Conservation (phyloP, 1,140 invertebrate species). For the Teleogryllus occipitalis region DNA sequence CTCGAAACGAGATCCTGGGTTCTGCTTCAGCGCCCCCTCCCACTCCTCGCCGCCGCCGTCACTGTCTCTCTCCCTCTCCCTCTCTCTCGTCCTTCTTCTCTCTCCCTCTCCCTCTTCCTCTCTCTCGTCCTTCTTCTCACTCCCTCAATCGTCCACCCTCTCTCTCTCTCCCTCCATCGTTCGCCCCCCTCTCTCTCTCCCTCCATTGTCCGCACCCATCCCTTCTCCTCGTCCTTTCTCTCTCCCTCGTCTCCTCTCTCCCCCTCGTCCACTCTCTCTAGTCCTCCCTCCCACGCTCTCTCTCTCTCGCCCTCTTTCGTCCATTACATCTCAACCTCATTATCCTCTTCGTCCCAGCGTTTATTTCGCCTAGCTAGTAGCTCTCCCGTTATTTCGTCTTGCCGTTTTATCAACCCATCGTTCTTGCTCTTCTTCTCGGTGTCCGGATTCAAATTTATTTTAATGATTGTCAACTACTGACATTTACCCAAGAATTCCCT, state of each 20-base stretch:
- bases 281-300: neutral
- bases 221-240: neutral
- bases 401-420: too few relatives aligned
- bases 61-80: neutral
- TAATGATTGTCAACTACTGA: too few relatives aligned
- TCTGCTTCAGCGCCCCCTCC: too few relatives aligned
- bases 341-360: neutral
- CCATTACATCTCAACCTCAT: neutral
- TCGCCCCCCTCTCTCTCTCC: neutral
- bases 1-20: too few relatives aligned
- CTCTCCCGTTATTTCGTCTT: too few relatives aligned
- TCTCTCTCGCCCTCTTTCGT: neutral
- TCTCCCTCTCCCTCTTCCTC: slow-evolving; percentile 3
- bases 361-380: too few relatives aligned
- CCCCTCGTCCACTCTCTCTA: neutral
- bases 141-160: neutral
- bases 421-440: too few relatives aligned
- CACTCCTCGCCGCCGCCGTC: neutral
- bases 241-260: neutral
- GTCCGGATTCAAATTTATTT: too few relatives aligned
- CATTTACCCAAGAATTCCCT: too few relatives aligned
- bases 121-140: neutral
- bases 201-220: neutral
- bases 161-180: neutral
- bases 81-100: neutral